Evolutionary conservation across 1,140 invertebrate species (phyloP).

Genomic region (Olivierus martensii): DNA sequence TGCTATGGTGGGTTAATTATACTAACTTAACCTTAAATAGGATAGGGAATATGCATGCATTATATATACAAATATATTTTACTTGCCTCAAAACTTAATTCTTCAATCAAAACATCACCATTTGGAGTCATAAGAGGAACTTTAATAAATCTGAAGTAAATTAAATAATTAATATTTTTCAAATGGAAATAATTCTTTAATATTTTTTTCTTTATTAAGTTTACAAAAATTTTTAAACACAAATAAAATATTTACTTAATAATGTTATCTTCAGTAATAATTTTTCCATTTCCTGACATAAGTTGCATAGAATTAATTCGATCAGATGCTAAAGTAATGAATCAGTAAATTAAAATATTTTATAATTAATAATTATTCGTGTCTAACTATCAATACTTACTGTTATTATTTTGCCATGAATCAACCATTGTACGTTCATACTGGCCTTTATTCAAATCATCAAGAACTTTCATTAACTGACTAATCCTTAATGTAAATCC

Average conservation of each 20-base stretch:
- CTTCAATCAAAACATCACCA: conserved; percentile 82
- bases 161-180: neutral
- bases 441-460: conserved; percentile 55
- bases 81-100: conserved; percentile 67
- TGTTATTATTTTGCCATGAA: conserved; percentile 23
- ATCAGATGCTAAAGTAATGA: neutral
- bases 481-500: conserved; percentile 80
- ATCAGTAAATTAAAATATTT: too few relatives aligned
- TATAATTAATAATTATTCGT: neutral
- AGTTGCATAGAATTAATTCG: neutral
- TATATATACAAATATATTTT: too few relatives aligned
- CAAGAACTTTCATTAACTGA: too few relatives aligned
- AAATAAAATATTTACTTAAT: conserved; percentile 38
- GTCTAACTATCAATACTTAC: conserved; percentile 2
- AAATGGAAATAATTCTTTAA: too few relatives aligned
- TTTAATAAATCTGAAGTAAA: conserved; percentile 51
- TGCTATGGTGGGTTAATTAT: too few relatives aligned
- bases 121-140: conserved; percentile 95
- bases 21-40: too few relatives aligned
- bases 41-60: too few relatives aligned
- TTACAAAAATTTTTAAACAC: neutral
- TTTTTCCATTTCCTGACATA: conserved; percentile 56
- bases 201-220: neutral
- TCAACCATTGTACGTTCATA: conserved; percentile 79
- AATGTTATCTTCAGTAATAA: conserved; percentile 75